These are phyloP conservation scores for Drosophila nigromelanica DNA, from an alignment of 1,140 invertebrate genomes.

Conservation along the genomic window DNA sequence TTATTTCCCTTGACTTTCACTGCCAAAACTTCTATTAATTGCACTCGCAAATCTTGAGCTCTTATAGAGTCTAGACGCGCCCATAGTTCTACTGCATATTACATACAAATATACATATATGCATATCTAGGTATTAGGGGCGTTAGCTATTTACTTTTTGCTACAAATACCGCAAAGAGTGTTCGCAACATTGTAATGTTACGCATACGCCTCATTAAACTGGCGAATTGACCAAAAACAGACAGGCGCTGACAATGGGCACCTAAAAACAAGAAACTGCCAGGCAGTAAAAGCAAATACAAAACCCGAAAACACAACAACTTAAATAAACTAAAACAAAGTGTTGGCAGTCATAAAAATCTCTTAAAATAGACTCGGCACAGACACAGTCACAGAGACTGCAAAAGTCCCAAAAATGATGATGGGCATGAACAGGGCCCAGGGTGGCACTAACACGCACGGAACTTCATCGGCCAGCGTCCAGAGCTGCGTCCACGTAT, in stretches of 20 bases:
- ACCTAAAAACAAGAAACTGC: conserved; percentile 11
- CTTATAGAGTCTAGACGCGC: conserved; percentile 18
- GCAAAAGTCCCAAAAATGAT: conserved; percentile 19
- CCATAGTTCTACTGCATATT: neutral
- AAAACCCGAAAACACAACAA: conserved; percentile 2
- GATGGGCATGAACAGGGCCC: conserved; percentile 6
- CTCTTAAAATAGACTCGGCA: conserved; percentile 65
- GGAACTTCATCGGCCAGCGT: conserved; percentile 1
- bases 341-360: conserved; percentile 60
- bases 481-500: conserved; percentile 34
- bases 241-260: conserved; percentile 38
- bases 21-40: conserved; percentile 28
- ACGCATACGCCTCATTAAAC: conserved; percentile 57
- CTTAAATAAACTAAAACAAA: conserved; percentile 27
- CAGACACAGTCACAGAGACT: conserved; percentile 1
- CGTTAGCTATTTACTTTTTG: conserved; percentile 1
- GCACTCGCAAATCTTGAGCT: conserved; percentile 6
- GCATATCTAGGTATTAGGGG: no score
- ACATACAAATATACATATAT: neutral
- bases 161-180: conserved; percentile 2
- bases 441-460: neutral
- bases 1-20: neutral
- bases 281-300: conserved; percentile 7
- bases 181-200: conserved; percentile 43
- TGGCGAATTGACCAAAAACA: conserved; percentile 39